These are phyloP conservation scores for Meleagris gallopavo DNA, from an alignment of 2,113 vertebrate species.

Conservation along the genomic window DNA sequence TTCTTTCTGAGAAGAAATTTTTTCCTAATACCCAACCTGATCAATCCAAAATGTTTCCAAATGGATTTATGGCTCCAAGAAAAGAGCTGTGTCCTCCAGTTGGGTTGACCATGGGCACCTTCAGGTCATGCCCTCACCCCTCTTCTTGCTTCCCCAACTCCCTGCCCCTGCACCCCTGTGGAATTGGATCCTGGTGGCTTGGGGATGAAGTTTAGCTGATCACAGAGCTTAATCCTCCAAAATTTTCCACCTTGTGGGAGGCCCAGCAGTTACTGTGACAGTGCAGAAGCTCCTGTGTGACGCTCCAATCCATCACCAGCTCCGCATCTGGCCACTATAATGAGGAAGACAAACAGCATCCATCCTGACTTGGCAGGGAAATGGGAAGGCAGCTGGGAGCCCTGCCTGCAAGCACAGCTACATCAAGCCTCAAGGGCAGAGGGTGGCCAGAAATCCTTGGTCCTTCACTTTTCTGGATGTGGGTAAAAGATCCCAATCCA, in stretches of 20 bases:
- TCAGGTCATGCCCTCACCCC: background rate
- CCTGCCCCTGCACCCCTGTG: rapidly evolving
- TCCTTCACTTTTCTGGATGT: background rate
- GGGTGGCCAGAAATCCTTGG: rapidly evolving
- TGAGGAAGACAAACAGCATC: background rate
- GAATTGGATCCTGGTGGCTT: background rate
- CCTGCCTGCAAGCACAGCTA: background rate
- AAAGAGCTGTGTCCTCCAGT: background rate
- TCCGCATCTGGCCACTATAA: background rate
- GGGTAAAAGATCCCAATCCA: background rate
- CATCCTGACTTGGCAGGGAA: background rate
- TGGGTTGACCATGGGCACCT: background rate
- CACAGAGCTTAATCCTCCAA: background rate
- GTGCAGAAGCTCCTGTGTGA: background rate
- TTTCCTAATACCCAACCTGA: too few relatives aligned
- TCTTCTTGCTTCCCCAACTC: background rate
- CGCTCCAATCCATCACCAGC: background rate
- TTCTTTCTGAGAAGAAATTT: too few relatives aligned
- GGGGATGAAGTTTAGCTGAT: background rate
- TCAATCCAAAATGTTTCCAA: background rate
- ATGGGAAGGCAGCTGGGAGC: background rate
- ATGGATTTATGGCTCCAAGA: background rate
- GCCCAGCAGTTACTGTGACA: background rate
- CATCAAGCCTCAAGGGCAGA: background rate
- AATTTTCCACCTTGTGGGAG: background rate